phyloP scores from a whole-genome alignment of 2,888 invertebrate species.

The Zygogramma bicolorata region DNA sequence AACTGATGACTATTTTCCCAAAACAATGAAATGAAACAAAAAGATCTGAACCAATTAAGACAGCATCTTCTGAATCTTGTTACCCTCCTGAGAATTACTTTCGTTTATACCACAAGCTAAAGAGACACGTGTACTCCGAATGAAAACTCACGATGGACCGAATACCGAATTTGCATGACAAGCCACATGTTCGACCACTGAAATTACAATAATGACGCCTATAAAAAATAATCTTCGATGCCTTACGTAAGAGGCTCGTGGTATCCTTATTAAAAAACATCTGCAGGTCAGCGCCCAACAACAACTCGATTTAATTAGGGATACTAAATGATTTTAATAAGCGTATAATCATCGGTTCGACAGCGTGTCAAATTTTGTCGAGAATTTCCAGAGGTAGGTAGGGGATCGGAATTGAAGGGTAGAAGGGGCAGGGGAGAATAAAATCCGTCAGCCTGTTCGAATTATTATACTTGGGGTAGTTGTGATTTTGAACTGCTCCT shows the following conservation, averaged over 20 bases:
- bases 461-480: no score
- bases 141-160: not conserved
- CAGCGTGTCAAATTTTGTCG: not conserved
- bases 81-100: not conserved
- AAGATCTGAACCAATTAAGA: no score
- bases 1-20: no score
- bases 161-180: constrained; percentile 18
- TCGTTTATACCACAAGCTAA: not conserved
- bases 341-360: constrained; percentile 29
- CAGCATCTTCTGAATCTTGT: no score
- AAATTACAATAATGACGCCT: constrained; percentile 37
- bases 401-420: no score
- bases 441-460: no score
- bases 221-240: constrained; percentile 36
- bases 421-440: no score
- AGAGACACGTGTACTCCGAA: not conserved
- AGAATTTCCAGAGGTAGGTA: not conserved
- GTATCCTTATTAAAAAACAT: constrained; percentile 23
- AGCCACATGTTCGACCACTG: constrained; percentile 30
- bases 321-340: constrained; percentile 40
- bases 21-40: no score
- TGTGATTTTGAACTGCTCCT: no score
- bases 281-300: constrained; percentile 29
- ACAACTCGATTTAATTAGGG: constrained; percentile 37
- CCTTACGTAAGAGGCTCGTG: constrained; percentile 33